Conservation (phyloP, 2,113 vertebrate species). For the Antechinus flavipes region DNA sequence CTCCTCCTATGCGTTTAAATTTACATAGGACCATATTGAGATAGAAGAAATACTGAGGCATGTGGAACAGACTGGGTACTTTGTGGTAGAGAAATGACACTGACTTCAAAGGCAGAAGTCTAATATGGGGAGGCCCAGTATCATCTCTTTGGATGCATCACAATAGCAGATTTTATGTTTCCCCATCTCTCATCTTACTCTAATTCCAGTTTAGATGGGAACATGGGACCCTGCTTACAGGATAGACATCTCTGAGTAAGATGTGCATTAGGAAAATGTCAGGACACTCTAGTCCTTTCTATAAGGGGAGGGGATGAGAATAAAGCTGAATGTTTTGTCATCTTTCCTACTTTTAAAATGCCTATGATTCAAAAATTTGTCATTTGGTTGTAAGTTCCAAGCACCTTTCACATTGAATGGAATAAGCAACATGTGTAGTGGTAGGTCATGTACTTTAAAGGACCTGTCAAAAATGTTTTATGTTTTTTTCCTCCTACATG, state of each 20-base stretch:
- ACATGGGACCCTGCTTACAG: neutral
- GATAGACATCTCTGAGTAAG: fast-evolving
- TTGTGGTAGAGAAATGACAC: neutral
- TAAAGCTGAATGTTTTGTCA: neutral
- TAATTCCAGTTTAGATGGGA: neutral
- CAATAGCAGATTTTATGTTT: neutral
- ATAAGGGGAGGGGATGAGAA: neutral
- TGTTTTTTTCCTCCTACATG: neutral
- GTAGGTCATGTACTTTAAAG: neutral
- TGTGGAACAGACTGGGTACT: neutral
- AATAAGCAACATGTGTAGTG: fast-evolving
- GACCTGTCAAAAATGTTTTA: neutral
- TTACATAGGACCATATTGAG: neutral
- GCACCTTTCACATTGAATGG: neutral
- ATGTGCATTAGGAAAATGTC: too few species aligned
- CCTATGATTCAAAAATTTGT: neutral
- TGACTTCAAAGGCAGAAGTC: neutral
- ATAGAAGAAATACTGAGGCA: neutral
- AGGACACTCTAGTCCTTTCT: neutral
- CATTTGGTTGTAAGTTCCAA: neutral
- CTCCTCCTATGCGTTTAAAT: neutral
- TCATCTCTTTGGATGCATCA: neutral
- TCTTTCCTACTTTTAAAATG: neutral
- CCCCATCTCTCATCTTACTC: neutral
- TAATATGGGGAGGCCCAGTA: neutral